These are phyloP conservation scores for Drosophila subsilvestris DNA, from an alignment of 2,888 invertebrate species.

Conservation along the genomic window DNA sequence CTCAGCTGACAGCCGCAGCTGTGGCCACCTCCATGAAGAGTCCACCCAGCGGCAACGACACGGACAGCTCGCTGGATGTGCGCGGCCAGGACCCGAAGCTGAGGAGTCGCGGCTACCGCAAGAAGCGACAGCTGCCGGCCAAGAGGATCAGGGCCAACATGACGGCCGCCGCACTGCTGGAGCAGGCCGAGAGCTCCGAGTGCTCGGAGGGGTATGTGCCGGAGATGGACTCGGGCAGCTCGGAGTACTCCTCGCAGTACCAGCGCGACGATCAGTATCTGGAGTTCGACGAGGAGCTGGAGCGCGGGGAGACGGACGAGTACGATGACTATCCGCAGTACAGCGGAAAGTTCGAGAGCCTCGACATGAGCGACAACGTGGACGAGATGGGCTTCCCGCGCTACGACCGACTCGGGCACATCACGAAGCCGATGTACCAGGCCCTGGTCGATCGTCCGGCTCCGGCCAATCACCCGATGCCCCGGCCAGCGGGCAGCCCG, in stretches of 20 bases:
- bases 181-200: slow-evolving; percentile 87
- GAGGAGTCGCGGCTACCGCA: slow-evolving; percentile 88
- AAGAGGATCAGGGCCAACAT: slow-evolving; percentile 82
- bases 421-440: slow-evolving; percentile 83
- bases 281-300: slow-evolving; percentile 84
- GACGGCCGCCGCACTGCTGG: slow-evolving; percentile 76
- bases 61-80: slow-evolving; percentile 89
- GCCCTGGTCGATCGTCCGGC: slow-evolving; percentile 63
- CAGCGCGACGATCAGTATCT: slow-evolving; percentile 84
- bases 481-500: slow-evolving; percentile 83
- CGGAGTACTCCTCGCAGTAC: slow-evolving; percentile 85
- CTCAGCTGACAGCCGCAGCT: slow-evolving; percentile 50
- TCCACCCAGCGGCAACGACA: slow-evolving; percentile 90
- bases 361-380: slow-evolving; percentile 87
- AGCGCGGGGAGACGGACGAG: slow-evolving; percentile 85
- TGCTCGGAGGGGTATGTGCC: slow-evolving; percentile 89
- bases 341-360: slow-evolving; percentile 85
- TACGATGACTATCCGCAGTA: slow-evolving; percentile 86
- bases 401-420: slow-evolving; percentile 86
- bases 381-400: slow-evolving; percentile 88
- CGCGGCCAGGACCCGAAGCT: slow-evolving; percentile 88
- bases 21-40: slow-evolving; percentile 86
- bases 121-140: slow-evolving; percentile 86
- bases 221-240: slow-evolving; percentile 87
- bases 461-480: slow-evolving; percentile 81